Evolutionary conservation across 2,113 vertebrate species (phyloP), one percentile per base, ranked within the genome.

Genomic region (Nyctibius bracteatus): DNA sequence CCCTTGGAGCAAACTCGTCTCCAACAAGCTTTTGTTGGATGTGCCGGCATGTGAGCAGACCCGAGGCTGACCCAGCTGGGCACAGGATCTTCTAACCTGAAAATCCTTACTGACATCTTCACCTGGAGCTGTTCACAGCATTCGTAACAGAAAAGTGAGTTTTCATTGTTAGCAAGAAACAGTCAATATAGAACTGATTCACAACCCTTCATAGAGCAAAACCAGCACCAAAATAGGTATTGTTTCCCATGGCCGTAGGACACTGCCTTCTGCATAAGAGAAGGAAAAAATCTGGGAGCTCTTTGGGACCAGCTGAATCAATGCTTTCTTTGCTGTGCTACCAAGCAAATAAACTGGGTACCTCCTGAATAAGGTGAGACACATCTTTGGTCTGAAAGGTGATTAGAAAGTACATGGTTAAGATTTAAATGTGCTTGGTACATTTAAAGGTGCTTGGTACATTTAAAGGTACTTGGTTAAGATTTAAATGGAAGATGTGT

Each of bases 401-500:
- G 72, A 70, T 71, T 58, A 31, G 78, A 85, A 95, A 44, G 43
- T 88, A 61, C 37, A 39, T 46, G n/a, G 43, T 95, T 90, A 84
- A 90, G 88, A 70, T 94, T 89, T n/a, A 25, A 90, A 91, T 79
- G 39, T 14, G 41, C 33, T 39, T 37, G 13, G 14, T 71, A 52
- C 6, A 70, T 94, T 89, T n/a, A 25, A 90, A 91, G 77, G 39
- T 14, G 41, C 33, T 39, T 37, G 13, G 14, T 71, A 52, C 6
- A 12, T 25, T 52, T 65, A 41, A 43, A 95, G n/a, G 66, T 86
- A 49, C 21, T 51, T 81, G 52, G 51, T 93, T 90, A 71, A 86
- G 90, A 82, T 96, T 94, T 35, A 37, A 94, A 83, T 87, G 79
- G 89, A 96, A 96, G 94, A 93, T 74, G 44, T 62, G 27, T 61